Evolutionary conservation across 2,113 vertebrate genomes (phyloP).

Genomic region (Micronycteris hirsuta): DNA sequence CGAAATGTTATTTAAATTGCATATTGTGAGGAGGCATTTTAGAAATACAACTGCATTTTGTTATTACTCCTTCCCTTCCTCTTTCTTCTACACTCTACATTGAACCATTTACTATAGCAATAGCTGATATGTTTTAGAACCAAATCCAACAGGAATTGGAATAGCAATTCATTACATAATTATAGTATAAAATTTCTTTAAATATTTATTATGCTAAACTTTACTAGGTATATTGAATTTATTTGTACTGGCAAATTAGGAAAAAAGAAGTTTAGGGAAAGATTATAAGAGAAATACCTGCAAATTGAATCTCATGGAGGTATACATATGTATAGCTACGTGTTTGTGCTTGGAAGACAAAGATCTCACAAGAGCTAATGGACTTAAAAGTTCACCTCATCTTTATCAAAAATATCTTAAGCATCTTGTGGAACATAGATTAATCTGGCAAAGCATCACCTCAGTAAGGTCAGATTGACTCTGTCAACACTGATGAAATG

Average conservation of each 20-base stretch:
- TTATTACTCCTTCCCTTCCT: background rate
- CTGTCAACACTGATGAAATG: background rate
- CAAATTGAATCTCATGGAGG: background rate
- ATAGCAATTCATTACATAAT: background rate
- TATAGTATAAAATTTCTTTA: background rate
- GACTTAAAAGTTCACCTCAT: background rate
- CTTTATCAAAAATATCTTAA: background rate
- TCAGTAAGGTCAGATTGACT: background rate
- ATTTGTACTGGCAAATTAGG: background rate
- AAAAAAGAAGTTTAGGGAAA: background rate
- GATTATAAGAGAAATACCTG: background rate
- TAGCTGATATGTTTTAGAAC: background rate
- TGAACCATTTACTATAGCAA: background rate
- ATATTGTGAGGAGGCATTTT: background rate
- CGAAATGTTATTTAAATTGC: conserved; percentile 1
- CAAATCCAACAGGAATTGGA: background rate
- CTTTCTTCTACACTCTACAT: background rate
- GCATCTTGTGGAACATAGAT: background rate
- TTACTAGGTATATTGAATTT: background rate
- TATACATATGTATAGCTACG: background rate
- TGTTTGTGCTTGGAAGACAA: background rate
- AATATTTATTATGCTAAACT: background rate
- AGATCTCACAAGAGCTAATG: background rate
- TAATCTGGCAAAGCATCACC: background rate
- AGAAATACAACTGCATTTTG: background rate